These are phyloP conservation scores for Ceratina japonica DNA, from an alignment of 1,140 invertebrate genomes.

Conservation along the genomic window DNA sequence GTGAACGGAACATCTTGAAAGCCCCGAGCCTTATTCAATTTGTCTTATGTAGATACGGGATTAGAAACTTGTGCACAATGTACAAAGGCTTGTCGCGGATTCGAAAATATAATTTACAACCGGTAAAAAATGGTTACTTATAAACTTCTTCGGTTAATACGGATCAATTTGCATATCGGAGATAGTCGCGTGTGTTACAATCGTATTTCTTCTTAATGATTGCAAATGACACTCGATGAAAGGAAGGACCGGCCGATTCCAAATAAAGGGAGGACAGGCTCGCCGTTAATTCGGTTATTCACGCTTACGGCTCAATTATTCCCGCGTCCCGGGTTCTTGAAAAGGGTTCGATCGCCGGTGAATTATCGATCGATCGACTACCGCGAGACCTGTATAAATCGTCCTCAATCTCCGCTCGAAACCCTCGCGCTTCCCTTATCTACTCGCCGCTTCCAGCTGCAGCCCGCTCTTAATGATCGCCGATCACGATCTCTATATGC, in stretches of 20 bases:
- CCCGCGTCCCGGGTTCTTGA: slow-evolving; percentile 11
- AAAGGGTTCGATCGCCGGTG: slow-evolving; percentile 31
- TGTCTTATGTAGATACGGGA: too few species aligned
- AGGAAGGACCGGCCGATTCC: not conserved
- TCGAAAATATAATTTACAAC: too few species aligned
- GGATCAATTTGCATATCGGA: too few species aligned
- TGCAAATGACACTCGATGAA: not conserved
- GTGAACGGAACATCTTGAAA: too few species aligned
- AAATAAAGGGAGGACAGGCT: slow-evolving; percentile 13
- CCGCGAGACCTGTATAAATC: slow-evolving; percentile 38
- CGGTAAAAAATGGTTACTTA: not conserved
- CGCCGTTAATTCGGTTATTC: slow-evolving; percentile 36
- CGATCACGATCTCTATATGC: slow-evolving; percentile 30
- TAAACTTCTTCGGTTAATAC: not conserved
- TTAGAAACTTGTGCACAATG: too few species aligned
- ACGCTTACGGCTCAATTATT: slow-evolving; percentile 43
- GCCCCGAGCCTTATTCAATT: too few species aligned
- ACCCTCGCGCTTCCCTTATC: slow-evolving; percentile 26
- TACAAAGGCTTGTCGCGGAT: too few species aligned
- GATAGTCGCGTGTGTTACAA: too few species aligned
- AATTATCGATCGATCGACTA: slow-evolving; percentile 44
- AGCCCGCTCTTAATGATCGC: slow-evolving; percentile 36
- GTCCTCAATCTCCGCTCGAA: slow-evolving; percentile 22
- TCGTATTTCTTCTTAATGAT: too few species aligned
- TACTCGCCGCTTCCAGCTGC: slow-evolving; percentile 16